These are phyloP conservation scores for Saccostrea glomerata DNA, from an alignment of 1,140 invertebrate genomes.

Conservation along the genomic window DNA sequence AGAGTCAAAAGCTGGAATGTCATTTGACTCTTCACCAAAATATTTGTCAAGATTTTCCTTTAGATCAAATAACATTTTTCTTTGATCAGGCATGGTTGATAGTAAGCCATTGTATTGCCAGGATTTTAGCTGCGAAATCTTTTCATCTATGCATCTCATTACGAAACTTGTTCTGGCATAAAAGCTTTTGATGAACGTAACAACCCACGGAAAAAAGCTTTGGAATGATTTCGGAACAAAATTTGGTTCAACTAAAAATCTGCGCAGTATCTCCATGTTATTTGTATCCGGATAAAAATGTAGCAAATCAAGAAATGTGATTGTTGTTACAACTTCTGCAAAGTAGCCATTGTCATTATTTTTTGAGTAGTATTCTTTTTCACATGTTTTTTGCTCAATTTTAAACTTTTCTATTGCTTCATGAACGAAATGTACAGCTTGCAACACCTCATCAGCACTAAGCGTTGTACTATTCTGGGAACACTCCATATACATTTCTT, in stretches of 20 bases:
- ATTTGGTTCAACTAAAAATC: conserved; percentile 54
- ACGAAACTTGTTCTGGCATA: conserved; percentile 25
- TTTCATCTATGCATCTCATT: conserved; percentile 57
- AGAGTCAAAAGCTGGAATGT: conserved; percentile 47
- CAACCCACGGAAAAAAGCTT: conserved; percentile 17
- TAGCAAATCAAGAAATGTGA: conserved; percentile 50
- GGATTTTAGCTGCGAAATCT: conserved; percentile 57
- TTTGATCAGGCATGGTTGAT: not conserved
- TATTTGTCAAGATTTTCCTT: conserved; percentile 59
- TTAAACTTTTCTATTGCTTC: conserved; percentile 53
- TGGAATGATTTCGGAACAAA: conserved; percentile 25
- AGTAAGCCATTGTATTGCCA: conserved; percentile 38
- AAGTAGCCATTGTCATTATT: conserved; percentile 58
- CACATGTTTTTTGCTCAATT: conserved; percentile 54
- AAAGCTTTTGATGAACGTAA: conserved; percentile 51
- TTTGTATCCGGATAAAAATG: conserved; percentile 35
- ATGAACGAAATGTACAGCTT: conserved; percentile 41
- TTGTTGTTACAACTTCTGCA: conserved; percentile 57
- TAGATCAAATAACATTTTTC: conserved; percentile 40
- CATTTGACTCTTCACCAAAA: conserved; percentile 61
- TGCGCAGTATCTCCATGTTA: conserved; percentile 48
- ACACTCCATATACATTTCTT: conserved; percentile 51
- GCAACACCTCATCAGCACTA: not conserved
- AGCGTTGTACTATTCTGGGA: conserved; percentile 23
- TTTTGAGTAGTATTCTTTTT: conserved; percentile 43